Percentiles rank a stretch among this genome's conserved stretches.
phyloP scores from a whole-genome alignment of 92 coral and sea anemone species.

The Epizoanthus rinbou region DNA sequence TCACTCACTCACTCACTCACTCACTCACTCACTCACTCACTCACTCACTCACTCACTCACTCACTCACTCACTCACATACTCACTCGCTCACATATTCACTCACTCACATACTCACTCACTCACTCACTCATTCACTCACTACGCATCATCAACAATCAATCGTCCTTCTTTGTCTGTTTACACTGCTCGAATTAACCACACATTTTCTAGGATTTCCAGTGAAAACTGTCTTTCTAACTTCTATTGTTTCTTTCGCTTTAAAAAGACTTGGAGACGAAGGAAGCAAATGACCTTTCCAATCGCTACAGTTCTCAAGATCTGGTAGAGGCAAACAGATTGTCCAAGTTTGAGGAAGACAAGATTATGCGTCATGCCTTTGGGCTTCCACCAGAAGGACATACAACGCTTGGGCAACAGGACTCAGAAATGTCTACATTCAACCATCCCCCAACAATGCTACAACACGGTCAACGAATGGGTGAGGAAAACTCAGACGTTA shows the following conservation, averaged over 20 bases:
- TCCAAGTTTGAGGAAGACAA: slow-evolving; percentile 38
- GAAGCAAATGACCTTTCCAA: slow-evolving; percentile 29
- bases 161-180: not conserved
- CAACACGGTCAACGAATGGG: too few relatives aligned
- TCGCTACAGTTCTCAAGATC: slow-evolving; percentile 16
- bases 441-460: not conserved
- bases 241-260: not conserved
- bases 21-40: too few relatives aligned
- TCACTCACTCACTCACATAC: too few relatives aligned
- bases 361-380: slow-evolving; percentile 36
- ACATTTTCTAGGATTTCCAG: not conserved
- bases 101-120: too few relatives aligned
- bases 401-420: slow-evolving; percentile 35
- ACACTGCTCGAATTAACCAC: not conserved
- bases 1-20: too few relatives aligned
- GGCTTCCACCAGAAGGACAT: slow-evolving; percentile 32
- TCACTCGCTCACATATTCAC: too few relatives aligned
- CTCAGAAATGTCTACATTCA: not conserved
- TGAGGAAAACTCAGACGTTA: not conserved
- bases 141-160: too few relatives aligned
- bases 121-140: too few relatives aligned
- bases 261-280: slow-evolving; percentile 24
- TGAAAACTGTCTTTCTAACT: not conserved
- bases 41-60: too few relatives aligned
- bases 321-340: slow-evolving; percentile 34